Percentiles rank a stretch among this genome's conserved stretches.
These are phyloP conservation scores for Tinamus guttatus DNA, from an alignment of 2,113 vertebrate species.

Conservation along the genomic window DNA sequence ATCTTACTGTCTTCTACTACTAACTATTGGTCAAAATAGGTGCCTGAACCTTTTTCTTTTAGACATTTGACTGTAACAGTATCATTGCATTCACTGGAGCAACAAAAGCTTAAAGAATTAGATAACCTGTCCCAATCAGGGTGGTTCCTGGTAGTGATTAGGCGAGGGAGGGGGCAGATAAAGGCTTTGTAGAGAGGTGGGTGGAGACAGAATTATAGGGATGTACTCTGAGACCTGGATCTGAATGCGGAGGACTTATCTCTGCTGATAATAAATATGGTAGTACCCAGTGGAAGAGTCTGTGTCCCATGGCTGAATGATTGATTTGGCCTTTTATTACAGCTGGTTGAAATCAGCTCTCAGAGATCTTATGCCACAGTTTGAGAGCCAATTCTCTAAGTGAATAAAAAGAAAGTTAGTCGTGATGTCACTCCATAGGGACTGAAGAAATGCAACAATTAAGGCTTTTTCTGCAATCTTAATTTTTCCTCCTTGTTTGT, in stretches of 20 bases:
- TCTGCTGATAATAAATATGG: not conserved
- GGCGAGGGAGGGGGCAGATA: not conserved
- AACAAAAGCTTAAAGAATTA: not conserved
- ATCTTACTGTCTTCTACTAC: not conserved
- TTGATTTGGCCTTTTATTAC: not conserved
- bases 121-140: not conserved
- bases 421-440: not conserved
- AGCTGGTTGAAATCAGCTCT: not conserved
- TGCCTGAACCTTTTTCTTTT: not conserved
- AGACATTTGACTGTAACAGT: not conserved
- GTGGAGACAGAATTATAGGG: not conserved
- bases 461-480: conserved; percentile 27
- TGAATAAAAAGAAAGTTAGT: not conserved
- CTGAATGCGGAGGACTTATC: not conserved
- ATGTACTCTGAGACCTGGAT: not conserved
- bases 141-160: not conserved
- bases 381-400: not conserved
- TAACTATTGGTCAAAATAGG: not conserved
- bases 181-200: not conserved
- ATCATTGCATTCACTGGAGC: not conserved
- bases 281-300: not conserved
- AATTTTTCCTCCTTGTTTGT: conserved; percentile 62
- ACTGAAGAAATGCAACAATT: conserved; percentile 39
- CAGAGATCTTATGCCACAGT: not conserved
- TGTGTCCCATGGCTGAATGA: not conserved